phyloP scores from a whole-genome alignment of 2,888 invertebrate species.

The Ophion ellenae region DNA sequence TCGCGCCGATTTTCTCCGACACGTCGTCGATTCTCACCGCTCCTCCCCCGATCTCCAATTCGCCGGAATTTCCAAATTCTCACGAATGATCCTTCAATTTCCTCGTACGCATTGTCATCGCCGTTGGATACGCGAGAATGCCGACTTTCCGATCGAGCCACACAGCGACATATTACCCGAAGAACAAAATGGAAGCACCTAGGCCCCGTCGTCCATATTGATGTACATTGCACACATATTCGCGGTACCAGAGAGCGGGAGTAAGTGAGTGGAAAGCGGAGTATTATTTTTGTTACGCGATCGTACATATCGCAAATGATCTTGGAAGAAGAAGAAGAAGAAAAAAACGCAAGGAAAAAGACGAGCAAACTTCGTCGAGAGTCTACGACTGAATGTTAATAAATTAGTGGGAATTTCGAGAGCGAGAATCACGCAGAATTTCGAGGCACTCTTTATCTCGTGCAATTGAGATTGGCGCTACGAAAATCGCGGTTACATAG shows the following conservation, averaged over 20 bases:
- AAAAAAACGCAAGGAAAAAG: constrained; percentile 37
- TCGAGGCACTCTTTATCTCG: constrained; percentile 36
- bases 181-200: constrained; percentile 36
- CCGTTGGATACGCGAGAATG: constrained; percentile 25
- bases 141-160: constrained; percentile 45
- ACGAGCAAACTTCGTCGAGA: constrained; percentile 43
- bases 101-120: constrained; percentile 28
- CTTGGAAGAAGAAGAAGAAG: constrained; percentile 49
- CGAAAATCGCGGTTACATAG: not conserved
- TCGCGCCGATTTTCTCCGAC: not conserved
- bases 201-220: constrained; percentile 58
- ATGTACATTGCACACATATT: constrained; percentile 35
- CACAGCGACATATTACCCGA: constrained; percentile 50
- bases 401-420: constrained; percentile 28
- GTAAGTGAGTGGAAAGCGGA: constrained; percentile 42
- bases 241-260: constrained; percentile 56
- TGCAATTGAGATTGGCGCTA: constrained; percentile 34
- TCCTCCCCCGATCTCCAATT: not conserved
- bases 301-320: constrained; percentile 65
- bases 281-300: constrained; percentile 70
- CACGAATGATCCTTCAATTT: constrained; percentile 10
- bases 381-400: constrained; percentile 26
- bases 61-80: not conserved
- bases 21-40: not conserved
- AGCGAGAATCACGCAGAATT: constrained; percentile 22